Base-by-base conservation (phyloP, 2,797 vertebrate species). In the Thripadectes ignobilis region DNA sequence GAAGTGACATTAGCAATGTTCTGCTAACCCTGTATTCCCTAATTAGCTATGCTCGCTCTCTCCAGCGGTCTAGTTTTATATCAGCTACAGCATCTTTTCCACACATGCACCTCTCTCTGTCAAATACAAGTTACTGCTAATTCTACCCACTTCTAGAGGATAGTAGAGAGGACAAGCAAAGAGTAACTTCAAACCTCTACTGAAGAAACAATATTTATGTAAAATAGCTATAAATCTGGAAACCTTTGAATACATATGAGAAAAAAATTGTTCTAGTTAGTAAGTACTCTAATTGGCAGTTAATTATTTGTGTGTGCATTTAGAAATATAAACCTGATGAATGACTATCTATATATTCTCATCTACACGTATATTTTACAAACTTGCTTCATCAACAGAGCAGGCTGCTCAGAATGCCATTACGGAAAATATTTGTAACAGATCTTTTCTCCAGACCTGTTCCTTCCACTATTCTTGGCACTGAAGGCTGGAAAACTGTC, bases 401-500 rank as follows among this genome's bases (percentile, higher is more conserved):
- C n/a, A 92, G 48, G 66, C 71, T 79, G 69, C 21, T 48, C 77
- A n/a, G 29, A 87, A 73, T 54, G 34, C 19, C 43, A 20, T 73
- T 89, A 83, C 24, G 83, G 81, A 93, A 88, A 83, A 89, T 73
- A 78, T 18, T 48, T 63, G 21, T 48, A 91, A 61, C 14, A 83
- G 91, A 95, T 88, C 89, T 92, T 91, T 84, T 87, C 75, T 82
- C 55, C 84, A 89, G 61, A 80, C 48, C 14, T 52, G 18, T 32
- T 96, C 63, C 75, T 88, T 62, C 63, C 12, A 59, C 46, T 71
- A 43, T 65, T 52, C 68, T 38, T 43, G 84, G 79, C 74, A 90
- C 58, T 81, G 73, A 73, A 94, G 73, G 58, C 21, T 96, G 78
- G 88, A 96, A 96, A 93, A 77, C 29, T 80, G 49, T 61, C 88